Base-by-base conservation (phyloP, 2,888 invertebrate species). In the Phania funesta region DNA sequence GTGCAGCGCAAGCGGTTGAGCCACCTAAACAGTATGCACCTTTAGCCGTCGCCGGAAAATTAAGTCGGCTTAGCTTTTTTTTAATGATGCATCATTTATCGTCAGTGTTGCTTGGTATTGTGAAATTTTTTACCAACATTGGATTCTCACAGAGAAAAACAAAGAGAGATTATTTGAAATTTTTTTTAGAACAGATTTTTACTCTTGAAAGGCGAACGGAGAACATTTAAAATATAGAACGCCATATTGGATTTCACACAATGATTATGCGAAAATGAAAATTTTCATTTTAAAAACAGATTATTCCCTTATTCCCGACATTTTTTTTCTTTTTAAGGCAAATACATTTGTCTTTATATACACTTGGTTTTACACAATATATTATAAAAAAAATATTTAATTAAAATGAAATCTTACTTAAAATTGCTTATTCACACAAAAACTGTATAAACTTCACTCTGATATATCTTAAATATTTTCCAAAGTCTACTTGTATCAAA, bases 401-500 rank as follows among this genome's bases (percentile, higher is more conserved):
- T 32, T 1, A 20, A 56, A 20, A 18, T 8, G 44, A 48, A 44
- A 58, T n/a, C 18, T 52, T 11, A 13, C 18, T 35, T 16, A 11
- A 26, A 29, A 26, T n/a, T 38, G 32, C 44, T 32, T 52, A 16
- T 84, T 84, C 70, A 84, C 84, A 32, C 62, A 48, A 67, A 20
- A 71, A 62, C 24, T 65, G 64, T 56, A 29, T 48, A 67, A 29
- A 70, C 70, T 68, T 74, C 67, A 67, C 44, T 50, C 22, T 67
- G 50, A 50, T 64, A 58, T 41, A 26, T 65, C 22, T 70, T 58
- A 46, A 60, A 35, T 80, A 65, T 80, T 70, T 74, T 80, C 67
- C 84, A 84, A 78, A 83, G 84, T 80, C 74, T 76, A 84, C 84
- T 85, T 78, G 54, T 75, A 38, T 65, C 74, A 71, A 65, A 58